Percentiles rank a stretch among this genome's conserved stretches.
Conservation (phyloP, 2,888 invertebrate genomes). For the Tetanocera ferruginea region DNA sequence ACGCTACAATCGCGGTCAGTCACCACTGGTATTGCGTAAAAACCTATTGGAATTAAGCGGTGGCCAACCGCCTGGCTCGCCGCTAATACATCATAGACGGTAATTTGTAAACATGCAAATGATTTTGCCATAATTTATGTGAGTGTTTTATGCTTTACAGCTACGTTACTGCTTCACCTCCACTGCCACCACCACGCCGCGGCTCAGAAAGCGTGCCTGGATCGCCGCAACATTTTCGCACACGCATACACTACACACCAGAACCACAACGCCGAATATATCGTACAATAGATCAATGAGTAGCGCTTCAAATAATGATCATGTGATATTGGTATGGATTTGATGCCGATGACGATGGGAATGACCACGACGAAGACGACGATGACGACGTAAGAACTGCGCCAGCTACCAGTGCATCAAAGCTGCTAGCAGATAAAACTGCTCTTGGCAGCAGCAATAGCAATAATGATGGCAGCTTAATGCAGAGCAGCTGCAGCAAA, state of each 20-base stretch:
- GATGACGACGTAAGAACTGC: not conserved
- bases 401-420: not conserved
- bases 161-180: constrained; percentile 71
- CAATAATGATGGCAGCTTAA: not conserved
- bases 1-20: constrained; percentile 70
- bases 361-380: constrained; percentile 12
- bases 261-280: constrained; percentile 74
- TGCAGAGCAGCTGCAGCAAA: not conserved
- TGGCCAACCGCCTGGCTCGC: constrained; percentile 70
- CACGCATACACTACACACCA: constrained; percentile 75
- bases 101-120: constrained; percentile 54
- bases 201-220: constrained; percentile 80
- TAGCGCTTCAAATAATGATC: constrained; percentile 70
- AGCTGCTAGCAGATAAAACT: not conserved
- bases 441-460: not conserved
- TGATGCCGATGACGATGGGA: constrained; percentile 57
- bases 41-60: constrained; percentile 73
- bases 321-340: constrained; percentile 71
- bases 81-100: constrained; percentile 73
- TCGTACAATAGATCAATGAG: constrained; percentile 71
- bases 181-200: constrained; percentile 71
- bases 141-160: constrained; percentile 48
- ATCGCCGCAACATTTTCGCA: constrained; percentile 77
- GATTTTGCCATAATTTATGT: not conserved
- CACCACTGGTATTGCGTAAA: constrained; percentile 74